phyloP scores from a whole-genome alignment of 2,888 invertebrate genomes.

The Tetrapedia diversipes region DNA sequence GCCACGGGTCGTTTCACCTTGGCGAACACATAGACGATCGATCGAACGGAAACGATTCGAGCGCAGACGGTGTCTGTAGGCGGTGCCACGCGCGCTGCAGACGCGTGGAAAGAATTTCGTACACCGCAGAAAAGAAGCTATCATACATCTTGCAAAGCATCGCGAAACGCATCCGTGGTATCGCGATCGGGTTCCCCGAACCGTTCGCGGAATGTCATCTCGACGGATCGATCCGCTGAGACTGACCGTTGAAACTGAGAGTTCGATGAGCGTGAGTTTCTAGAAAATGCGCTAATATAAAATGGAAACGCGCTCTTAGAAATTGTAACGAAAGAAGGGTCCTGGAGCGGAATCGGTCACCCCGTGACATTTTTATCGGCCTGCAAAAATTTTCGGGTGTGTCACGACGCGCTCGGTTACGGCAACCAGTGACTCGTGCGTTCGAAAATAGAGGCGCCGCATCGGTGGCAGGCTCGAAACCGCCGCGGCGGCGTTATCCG shows the following conservation, averaged over 20 bases:
- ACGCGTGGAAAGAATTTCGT: slow-evolving; percentile 15
- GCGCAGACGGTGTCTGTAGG: slow-evolving; percentile 28
- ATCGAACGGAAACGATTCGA: slow-evolving; percentile 40
- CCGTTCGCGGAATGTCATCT: too few species aligned
- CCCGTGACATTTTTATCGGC: slow-evolving; percentile 57
- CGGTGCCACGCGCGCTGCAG: slow-evolving; percentile 17
- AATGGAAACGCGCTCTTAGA: too few species aligned
- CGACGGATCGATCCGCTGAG: too few species aligned
- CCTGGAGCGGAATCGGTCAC: neutral
- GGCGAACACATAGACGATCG: slow-evolving; percentile 59
- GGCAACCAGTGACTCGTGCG: slow-evolving; percentile 56
- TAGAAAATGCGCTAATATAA: too few species aligned
- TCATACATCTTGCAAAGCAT: neutral
- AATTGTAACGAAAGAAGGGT: too few species aligned
- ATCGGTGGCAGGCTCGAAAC: slow-evolving; percentile 54
- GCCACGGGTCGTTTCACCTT: slow-evolving; percentile 54
- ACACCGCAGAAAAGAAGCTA: too few species aligned
- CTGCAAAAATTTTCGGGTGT: slow-evolving; percentile 51
- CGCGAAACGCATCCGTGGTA: neutral
- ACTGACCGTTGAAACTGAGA: too few species aligned
- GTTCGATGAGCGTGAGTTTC: too few species aligned
- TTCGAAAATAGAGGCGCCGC: slow-evolving; percentile 70
- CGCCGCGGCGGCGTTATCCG: slow-evolving; percentile 63
- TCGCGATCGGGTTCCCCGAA: too few species aligned
- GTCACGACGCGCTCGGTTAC: slow-evolving; percentile 37